A percentile compares a stretch with the other conserved stretches of the same genome.
These are phyloP conservation scores for Premnoplex brunnescens DNA, from an alignment of 2,797 vertebrate genomes.

Conservation along the genomic window DNA sequence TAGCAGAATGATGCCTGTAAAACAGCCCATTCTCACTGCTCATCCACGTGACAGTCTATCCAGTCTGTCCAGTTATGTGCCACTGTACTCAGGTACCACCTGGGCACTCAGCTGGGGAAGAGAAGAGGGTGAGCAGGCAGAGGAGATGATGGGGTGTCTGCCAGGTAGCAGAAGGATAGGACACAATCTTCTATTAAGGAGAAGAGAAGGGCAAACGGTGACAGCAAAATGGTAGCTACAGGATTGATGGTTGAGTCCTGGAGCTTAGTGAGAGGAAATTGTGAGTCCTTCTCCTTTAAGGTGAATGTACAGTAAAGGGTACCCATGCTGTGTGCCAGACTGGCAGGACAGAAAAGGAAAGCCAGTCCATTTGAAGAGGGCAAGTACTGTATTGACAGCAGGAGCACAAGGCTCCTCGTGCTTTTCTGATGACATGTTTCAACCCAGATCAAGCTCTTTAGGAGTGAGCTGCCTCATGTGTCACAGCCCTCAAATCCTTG, in stretches of 20 bases:
- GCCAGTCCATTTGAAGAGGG: not conserved
- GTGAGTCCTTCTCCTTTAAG: slow-evolving; percentile 48
- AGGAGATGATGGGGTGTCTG: not conserved
- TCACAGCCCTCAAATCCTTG: slow-evolving; percentile 67
- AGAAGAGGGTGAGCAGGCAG: not conserved
- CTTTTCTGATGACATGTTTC: slow-evolving; percentile 68
- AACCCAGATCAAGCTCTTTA: slow-evolving; percentile 62
- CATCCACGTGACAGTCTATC: not conserved
- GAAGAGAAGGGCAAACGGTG: not conserved
- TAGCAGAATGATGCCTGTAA: not conserved
- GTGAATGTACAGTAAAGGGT: slow-evolving; percentile 42
- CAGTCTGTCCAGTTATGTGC: not conserved
- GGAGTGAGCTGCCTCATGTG: slow-evolving; percentile 65
- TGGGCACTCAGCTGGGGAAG: not conserved
- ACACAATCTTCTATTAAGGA: not conserved
- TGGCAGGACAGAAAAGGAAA: slow-evolving; percentile 64
- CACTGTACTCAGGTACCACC: not conserved
- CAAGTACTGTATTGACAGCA: slow-evolving; percentile 56
- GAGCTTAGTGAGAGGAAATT: not conserved
- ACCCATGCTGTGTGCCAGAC: not conserved
- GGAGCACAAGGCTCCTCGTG: slow-evolving; percentile 58
- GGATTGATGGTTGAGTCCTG: not conserved
- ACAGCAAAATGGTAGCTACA: not conserved
- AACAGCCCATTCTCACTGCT: not conserved
- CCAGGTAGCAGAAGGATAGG: not conserved